Conservation (phyloP, 2,797 vertebrate genomes). For the Perodicticus potto region DNA sequence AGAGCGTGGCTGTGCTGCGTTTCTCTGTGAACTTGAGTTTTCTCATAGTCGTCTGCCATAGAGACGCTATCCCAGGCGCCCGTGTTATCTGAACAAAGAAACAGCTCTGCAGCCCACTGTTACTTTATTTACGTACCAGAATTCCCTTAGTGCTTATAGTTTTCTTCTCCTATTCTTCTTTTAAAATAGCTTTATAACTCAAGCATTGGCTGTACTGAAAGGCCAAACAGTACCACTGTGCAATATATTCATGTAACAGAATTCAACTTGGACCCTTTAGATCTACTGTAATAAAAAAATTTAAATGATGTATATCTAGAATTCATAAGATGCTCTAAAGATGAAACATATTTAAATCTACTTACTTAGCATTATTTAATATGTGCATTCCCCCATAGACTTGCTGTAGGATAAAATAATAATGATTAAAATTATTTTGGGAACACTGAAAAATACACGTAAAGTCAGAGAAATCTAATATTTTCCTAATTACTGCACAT, state of each 20-base stretch:
- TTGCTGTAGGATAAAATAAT: background rate
- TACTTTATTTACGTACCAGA: conserved; percentile 17
- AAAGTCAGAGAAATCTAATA: conserved; percentile 4
- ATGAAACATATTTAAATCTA: background rate
- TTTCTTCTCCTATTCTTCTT: conserved; percentile 12
- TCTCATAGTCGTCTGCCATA: background rate
- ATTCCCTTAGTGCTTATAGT: conserved; percentile 3
- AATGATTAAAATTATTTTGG: background rate
- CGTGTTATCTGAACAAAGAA: conserved; percentile 44
- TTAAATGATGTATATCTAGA: background rate
- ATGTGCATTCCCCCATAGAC: background rate
- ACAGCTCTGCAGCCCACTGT: background rate
- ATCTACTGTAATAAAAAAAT: too few species aligned
- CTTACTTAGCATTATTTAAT: conserved; percentile 35
- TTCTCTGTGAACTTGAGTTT: background rate
- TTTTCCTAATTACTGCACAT: background rate
- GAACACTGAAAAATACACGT: background rate
- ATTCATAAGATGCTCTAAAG: background rate
- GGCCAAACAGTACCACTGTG: too few species aligned
- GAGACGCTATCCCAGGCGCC: background rate
- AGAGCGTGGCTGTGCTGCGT: background rate
- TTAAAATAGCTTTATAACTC: too few species aligned
- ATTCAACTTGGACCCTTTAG: too few species aligned
- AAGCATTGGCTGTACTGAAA: too few species aligned
- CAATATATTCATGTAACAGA: too few species aligned